Evolutionary conservation across 2,797 vertebrate species (phyloP), one percentile per base, ranked within the genome.

Genomic region (Artibeus jamaicensis): DNA sequence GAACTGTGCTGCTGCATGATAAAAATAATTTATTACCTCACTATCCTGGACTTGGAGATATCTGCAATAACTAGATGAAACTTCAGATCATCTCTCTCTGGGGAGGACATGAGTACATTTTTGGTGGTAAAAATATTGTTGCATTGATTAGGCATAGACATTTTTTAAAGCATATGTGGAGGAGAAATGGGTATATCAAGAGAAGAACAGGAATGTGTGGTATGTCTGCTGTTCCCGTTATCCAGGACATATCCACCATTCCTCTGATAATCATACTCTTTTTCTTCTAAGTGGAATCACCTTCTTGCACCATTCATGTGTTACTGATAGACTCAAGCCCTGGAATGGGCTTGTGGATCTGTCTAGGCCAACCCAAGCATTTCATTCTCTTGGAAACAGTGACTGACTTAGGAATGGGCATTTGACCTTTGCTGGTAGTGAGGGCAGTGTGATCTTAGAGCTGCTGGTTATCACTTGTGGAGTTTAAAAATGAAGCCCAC

Each of bases 311-410:
- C 48, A 76, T 86, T 91, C 68, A n/a, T n/a, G 11, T 59, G n/a
- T 32, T 86, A 24, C 37, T 53, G 44, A 88, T 3, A 79, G 26
- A 55, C n/a, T 48, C 42, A 67, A 5, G 21, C 68, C 34, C 78
- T 79, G 59, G 39, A 39, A 87, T 78, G 48, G 53, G 73, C 48
- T 79, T 88, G n/a, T 77, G 92, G 68, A 42, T 82, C 71, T 73
- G 29, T 77, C 24, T 16, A 77, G 42, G 76, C 15, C 46, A 94
- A 39, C 21, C 73, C 42, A 37, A 93, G 24, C n/a, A 57, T 73
- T 55, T 77, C 32, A 34, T 89, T 81, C 57, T 91, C 84, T 82
- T 91, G 84, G 84, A 62, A 82, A 68, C 65, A 85, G 22, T 92
- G 55, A 77, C 44, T 74, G 37, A 21, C 67, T 93, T 91, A 94